Evolutionary conservation across 2,797 vertebrate species (phyloP), one percentile per base, ranked within the genome.

Genomic region (Pipistrellus pipistrellus): DNA sequence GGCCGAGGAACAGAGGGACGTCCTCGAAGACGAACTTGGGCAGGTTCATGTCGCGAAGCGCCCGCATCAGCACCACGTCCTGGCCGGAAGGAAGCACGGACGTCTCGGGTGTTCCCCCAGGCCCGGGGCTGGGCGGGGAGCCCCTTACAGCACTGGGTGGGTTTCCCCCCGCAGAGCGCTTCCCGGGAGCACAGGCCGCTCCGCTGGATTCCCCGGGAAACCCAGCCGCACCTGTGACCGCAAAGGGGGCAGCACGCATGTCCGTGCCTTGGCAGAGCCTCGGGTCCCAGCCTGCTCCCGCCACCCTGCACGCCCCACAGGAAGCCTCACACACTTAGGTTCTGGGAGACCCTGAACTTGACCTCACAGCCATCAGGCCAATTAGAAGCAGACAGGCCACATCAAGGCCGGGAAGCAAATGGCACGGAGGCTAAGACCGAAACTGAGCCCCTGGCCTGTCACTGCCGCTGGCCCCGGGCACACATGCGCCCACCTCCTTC

Each of bases 11-110:
- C 83, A 99, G 98, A 80, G 99, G 99, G 4, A 99, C 99, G 0
- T 99, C 99, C 96, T 99, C 99, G 97, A 99, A 99, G 66, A 99
- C 99, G 97, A 99, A 99, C 97, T 99, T 99, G 93, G 99, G 99
- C 76, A 99, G 98, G 97, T 99, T 99, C 99, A 99, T 99, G 97
- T 99, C 99, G 89, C 99, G 98, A 55, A 99, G 98, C 20, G 99
- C 99, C 90, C 99, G 98, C 99, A 99, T 99, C 97, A 99, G 97
- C 51, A 99, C 99, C 93, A 99, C 99, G 27, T 99, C 99, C 99
- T 99, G 97, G 77, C 3, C 3, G 80, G 93, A 30, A 78, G 0
- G n/a, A 0, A 0, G 62, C 15, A 82, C n/a, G 62, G 88, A 53
- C 1, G 0, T 38, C 32, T 12, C 57, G 1, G n/a, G 38, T n/a